A percentile compares a stretch with the other conserved stretches of the same genome.
These are phyloP conservation scores for Drosophila funebris DNA, from an alignment of 1,140 invertebrate species.

Conservation along the genomic window DNA sequence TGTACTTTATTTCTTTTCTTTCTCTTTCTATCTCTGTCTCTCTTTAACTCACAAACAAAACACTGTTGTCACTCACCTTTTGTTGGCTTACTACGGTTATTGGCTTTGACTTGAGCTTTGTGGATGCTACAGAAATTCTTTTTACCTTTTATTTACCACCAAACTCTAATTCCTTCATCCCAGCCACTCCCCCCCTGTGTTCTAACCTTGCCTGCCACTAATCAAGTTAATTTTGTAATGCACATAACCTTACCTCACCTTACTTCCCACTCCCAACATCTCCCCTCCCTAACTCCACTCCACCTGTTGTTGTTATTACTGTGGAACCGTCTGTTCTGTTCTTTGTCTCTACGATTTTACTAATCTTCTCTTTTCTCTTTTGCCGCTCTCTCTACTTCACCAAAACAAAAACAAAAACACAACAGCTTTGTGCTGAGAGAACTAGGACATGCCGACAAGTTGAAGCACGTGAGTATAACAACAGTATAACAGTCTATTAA, in stretches of 20 bases:
- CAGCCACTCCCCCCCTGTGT: too few relatives aligned
- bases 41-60: slow-evolving; percentile 6
- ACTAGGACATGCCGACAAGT: slow-evolving; percentile 85
- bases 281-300: background rate
- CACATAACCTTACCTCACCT: background rate
- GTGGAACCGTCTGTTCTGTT: background rate
- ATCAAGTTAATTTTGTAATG: background rate
- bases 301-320: slow-evolving; percentile 39
- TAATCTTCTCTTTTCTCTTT: slow-evolving; percentile 18
- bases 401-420: background rate
- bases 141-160: background rate
- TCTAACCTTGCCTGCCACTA: background rate
- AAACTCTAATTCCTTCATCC: background rate
- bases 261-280: background rate
- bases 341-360: slow-evolving; percentile 5
- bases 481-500: too few relatives aligned
- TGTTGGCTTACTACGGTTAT: slow-evolving; percentile 25
- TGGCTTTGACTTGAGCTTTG: slow-evolving; percentile 41
- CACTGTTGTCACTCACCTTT: slow-evolving; percentile 1
- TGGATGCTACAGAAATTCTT: slow-evolving; percentile 10
- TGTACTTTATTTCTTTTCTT: background rate
- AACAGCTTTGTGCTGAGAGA: slow-evolving; percentile 86
- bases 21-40: background rate
- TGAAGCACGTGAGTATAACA: slow-evolving; percentile 86
- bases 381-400: slow-evolving; percentile 13